phyloP scores from a whole-genome alignment of 2,888 invertebrate genomes.

The Macropis europaea region DNA sequence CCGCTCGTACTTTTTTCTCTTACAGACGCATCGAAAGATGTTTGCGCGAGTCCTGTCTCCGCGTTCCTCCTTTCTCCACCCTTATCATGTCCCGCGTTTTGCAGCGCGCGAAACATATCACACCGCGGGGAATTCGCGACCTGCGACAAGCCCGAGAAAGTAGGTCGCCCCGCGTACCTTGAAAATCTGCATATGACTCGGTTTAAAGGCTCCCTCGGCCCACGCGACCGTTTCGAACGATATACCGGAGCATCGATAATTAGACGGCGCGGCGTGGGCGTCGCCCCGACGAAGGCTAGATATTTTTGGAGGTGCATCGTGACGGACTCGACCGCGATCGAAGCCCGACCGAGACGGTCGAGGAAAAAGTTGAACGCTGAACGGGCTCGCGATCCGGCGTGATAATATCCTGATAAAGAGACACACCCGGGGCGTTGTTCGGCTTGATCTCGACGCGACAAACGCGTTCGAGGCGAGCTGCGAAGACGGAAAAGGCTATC shows the following conservation, averaged over 20 bases:
- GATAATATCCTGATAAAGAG: conserved; percentile 67
- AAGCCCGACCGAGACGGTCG: conserved; percentile 12
- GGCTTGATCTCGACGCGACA: conserved; percentile 37
- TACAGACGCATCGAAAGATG: too few species aligned
- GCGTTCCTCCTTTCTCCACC: conserved; percentile 17
- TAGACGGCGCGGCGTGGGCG: conserved; percentile 20
- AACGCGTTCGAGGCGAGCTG: not conserved
- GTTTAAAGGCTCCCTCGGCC: conserved; percentile 23
- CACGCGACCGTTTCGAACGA: conserved; percentile 11
- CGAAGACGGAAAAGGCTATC: conserved; percentile 20
- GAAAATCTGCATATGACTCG: conserved; percentile 49
- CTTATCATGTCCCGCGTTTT: conserved; percentile 43
- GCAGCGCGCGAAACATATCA: conserved; percentile 57
- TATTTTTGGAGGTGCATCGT: not conserved
- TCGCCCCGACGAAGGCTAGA: not conserved
- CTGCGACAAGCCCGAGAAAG: conserved; percentile 61
- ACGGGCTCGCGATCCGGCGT: conserved; percentile 58
- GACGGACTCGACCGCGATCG: not conserved
- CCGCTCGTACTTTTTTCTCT: not conserved
- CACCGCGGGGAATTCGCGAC: conserved; percentile 58
- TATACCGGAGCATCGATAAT: conserved; percentile 40
- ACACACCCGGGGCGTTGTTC: conserved; percentile 61
- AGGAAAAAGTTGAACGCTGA: conserved; percentile 20
- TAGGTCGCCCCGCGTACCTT: conserved; percentile 52
- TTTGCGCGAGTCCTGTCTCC: too few species aligned